Conservation (phyloP, 2,888 invertebrate species). For the Lypha dubia region DNA sequence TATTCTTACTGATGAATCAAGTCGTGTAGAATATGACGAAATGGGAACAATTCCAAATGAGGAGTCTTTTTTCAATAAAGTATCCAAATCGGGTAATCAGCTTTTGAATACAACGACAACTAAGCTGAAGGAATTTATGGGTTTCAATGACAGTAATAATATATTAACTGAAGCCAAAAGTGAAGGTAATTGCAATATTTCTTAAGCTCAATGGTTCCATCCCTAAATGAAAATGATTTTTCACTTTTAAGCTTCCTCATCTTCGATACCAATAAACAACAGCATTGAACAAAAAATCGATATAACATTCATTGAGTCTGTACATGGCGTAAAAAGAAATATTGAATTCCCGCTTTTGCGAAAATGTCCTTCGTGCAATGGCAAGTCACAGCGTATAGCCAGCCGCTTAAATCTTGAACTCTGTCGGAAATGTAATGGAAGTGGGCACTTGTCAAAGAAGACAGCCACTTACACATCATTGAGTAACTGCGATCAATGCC, state of each 20-base stretch:
- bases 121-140: constrained; percentile 41
- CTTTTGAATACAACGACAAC: constrained; percentile 45
- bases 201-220: neutral
- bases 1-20: constrained; percentile 91
- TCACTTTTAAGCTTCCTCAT: constrained; percentile 73
- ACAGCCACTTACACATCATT: constrained; percentile 75
- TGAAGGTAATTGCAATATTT: constrained; percentile 68
- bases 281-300: constrained; percentile 75
- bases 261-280: constrained; percentile 72
- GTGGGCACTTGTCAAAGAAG: constrained; percentile 77
- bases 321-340: constrained; percentile 79
- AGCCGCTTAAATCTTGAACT: constrained; percentile 77
- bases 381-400: constrained; percentile 76
- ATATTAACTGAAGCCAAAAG: constrained; percentile 43
- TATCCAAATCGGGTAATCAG: constrained; percentile 59
- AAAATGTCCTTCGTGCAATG: constrained; percentile 79
- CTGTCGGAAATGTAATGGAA: constrained; percentile 81
- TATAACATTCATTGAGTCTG: constrained; percentile 79
- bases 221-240: neutral
- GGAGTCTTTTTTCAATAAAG: constrained; percentile 75
- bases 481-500: constrained; percentile 77
- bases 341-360: constrained; percentile 76
- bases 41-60: constrained; percentile 77
- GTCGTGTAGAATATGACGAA: constrained; percentile 86
- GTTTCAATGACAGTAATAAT: constrained; percentile 54